Evolutionary conservation across 1,140 invertebrate species (phyloP).

Genomic region (Drosophila orena): DNA sequence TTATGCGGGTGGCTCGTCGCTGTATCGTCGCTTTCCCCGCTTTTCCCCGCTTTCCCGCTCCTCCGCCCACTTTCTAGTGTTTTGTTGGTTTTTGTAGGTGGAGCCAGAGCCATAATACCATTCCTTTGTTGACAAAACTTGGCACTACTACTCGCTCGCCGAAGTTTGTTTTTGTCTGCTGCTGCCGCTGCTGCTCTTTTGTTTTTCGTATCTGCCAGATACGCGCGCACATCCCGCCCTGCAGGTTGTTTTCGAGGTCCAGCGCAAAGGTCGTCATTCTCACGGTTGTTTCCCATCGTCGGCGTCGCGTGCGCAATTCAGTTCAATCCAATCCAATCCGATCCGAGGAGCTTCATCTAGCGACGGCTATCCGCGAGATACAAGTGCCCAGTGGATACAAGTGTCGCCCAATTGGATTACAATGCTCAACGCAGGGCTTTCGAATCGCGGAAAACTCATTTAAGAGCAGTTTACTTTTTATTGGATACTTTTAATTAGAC

Average conservation of each 20-base stretch:
- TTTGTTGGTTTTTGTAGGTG: constrained; percentile 79
- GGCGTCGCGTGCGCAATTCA: constrained; percentile 40
- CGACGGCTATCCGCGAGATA: constrained; percentile 54
- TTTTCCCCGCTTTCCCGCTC: constrained; percentile 4
- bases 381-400: constrained; percentile 14
- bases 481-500: constrained; percentile 20
- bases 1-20: constrained; percentile 72
- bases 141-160: constrained; percentile 42
- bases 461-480: constrained; percentile 1
- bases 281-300: constrained; percentile 33
- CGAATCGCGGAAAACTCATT: constrained; percentile 6
- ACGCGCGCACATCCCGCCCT: constrained; percentile 68
- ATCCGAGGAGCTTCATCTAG: constrained; percentile 23
- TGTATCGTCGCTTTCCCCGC: constrained; percentile 18
- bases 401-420: constrained; percentile 35
- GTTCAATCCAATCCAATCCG: background rate
- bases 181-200: constrained; percentile 42
- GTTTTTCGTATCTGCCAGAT: constrained; percentile 70
- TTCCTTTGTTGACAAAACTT: constrained; percentile 80
- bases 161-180: constrained; percentile 60
- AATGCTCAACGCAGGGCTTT: constrained; percentile 39
- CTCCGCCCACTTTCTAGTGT: constrained; percentile 15
- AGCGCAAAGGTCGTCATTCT: constrained; percentile 66
- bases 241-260: constrained; percentile 56
- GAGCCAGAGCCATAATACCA: constrained; percentile 61